Evolutionary conservation across 30 jellyfish, hydroid and myxozoan species (phyloP).

Genomic region (Mastigias papua): DNA sequence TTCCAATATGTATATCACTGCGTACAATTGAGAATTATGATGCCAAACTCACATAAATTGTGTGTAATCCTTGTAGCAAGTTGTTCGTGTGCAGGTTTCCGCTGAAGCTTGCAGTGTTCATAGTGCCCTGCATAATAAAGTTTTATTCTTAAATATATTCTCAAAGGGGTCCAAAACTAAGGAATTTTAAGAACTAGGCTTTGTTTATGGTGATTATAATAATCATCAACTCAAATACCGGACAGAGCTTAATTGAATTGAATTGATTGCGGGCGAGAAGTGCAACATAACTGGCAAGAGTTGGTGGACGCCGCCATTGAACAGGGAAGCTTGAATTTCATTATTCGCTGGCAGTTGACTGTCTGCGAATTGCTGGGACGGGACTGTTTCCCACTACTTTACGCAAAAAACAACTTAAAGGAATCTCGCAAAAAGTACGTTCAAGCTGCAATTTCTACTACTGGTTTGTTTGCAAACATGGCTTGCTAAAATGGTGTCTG

Average conservation of each 20-base stretch:
- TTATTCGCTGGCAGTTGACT: constrained; percentile 15
- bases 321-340: not conserved
- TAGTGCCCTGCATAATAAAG: no score
- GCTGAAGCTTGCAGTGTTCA: no score
- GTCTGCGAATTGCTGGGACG: constrained; percentile 30
- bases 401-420: not conserved
- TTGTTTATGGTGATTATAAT: no score
- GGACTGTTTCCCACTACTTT: constrained; percentile 13
- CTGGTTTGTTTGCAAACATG: constrained; percentile 23
- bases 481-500: constrained; percentile 38
- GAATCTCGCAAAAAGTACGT: not conserved
- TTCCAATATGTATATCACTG: no score
- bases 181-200: no score
- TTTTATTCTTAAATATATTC: no score
- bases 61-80: no score
- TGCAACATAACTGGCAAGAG: not conserved
- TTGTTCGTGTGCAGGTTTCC: no score
- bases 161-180: no score
- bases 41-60: no score
- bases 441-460: not conserved
- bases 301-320: constrained; percentile 27
- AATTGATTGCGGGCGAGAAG: not conserved
- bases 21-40: no score
- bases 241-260: not conserved
- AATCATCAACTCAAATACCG: no score